Evolutionary conservation across 1,140 invertebrate genomes (phyloP).

Genomic region (Micrasema longulum): DNA sequence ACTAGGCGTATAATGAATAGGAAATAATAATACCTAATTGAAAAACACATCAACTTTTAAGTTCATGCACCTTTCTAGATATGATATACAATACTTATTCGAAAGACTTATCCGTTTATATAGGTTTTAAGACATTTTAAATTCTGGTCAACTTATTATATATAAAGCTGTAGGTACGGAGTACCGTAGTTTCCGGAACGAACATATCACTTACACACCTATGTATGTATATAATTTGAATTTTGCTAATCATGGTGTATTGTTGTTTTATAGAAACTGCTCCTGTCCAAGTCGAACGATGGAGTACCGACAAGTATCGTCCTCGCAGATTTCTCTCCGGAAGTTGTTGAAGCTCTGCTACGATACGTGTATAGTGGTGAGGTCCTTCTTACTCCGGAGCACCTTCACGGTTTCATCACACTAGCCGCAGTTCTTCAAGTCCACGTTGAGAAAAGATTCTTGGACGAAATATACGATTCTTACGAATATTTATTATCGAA

Average conservation of each 20-base stretch:
- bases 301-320: conserved; percentile 59
- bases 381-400: conserved; percentile 57
- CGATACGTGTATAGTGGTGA: conserved; percentile 64
- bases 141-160: too few relatives aligned
- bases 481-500: conserved; percentile 7
- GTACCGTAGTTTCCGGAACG: too few relatives aligned
- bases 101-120: too few relatives aligned
- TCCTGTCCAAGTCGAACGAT: conserved; percentile 59
- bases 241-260: not conserved
- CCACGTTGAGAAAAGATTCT: conserved; percentile 56
- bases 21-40: too few relatives aligned
- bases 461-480: conserved; percentile 35
- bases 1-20: too few relatives aligned
- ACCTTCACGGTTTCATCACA: conserved; percentile 59
- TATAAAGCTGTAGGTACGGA: too few relatives aligned
- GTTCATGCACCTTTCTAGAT: too few relatives aligned
- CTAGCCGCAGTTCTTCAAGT: conserved; percentile 60
- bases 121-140: too few relatives aligned
- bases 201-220: too few relatives aligned
- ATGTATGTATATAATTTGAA: not conserved
- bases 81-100: too few relatives aligned
- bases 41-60: too few relatives aligned
- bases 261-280: conserved; percentile 54
- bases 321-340: conserved; percentile 61
- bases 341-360: conserved; percentile 59